These are phyloP conservation scores for Drosophila sproati DNA, from an alignment of 1,140 invertebrate genomes.

Conservation along the genomic window DNA sequence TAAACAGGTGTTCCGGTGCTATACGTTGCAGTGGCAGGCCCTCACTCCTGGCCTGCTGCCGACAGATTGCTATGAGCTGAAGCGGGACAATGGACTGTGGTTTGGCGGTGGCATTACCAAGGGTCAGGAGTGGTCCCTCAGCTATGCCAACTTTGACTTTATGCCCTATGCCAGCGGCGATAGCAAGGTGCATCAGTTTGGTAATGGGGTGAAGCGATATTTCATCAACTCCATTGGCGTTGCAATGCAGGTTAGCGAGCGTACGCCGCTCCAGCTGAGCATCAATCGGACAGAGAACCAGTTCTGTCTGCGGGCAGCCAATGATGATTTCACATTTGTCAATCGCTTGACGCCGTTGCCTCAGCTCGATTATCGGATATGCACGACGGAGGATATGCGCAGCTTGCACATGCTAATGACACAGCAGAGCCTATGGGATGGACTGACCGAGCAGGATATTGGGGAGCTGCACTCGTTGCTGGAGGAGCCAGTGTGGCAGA, in stretches of 20 bases:
- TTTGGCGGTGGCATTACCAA: conserved; percentile 92
- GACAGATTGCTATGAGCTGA: conserved; percentile 93
- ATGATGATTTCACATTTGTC: conserved; percentile 91
- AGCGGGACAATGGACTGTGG: conserved; percentile 89
- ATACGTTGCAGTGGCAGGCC: conserved; percentile 93
- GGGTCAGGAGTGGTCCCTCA: conserved; percentile 92
- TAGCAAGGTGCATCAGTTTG: conserved; percentile 90
- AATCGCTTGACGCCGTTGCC: conserved; percentile 88
- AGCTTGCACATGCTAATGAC: conserved; percentile 89
- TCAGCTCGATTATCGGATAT: conserved; percentile 93
- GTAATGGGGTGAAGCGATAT: conserved; percentile 92
- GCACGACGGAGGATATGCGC: conserved; percentile 91
- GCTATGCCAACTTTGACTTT: conserved; percentile 89
- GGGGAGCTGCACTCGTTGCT: conserved; percentile 90
- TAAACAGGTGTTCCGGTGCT: conserved; percentile 89
- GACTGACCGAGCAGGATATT: conserved; percentile 90
- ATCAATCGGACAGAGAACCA: conserved; percentile 88
- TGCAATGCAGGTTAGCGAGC: conserved; percentile 90
- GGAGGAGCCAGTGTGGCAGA: conserved; percentile 93
- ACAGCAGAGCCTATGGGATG: conserved; percentile 92
- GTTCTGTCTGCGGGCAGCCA: conserved; percentile 90
- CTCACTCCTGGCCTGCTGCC: conserved; percentile 87
- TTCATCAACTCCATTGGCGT: conserved; percentile 94
- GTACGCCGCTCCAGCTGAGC: conserved; percentile 91
- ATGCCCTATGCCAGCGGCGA: conserved; percentile 93